These are phyloP conservation scores for Blomia tropicalis DNA, from an alignment of 2,888 invertebrate genomes.

Conservation along the genomic window DNA sequence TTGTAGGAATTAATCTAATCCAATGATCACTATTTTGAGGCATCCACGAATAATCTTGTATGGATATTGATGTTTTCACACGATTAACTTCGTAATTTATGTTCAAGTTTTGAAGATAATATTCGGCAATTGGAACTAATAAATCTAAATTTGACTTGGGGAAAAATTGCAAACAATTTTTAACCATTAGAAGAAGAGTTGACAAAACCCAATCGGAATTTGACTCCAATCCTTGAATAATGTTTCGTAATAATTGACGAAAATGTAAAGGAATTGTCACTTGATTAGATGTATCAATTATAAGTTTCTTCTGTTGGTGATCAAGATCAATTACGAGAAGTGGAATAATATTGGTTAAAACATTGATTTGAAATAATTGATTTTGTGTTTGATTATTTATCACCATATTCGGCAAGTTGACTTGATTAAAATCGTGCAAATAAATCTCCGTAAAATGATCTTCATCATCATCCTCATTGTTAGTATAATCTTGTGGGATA, in stretches of 20 bases:
- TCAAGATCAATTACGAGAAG: neutral
- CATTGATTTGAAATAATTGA: neutral
- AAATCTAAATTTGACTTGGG: slow-evolving; percentile 1
- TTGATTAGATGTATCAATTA: neutral
- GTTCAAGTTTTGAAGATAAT: neutral
- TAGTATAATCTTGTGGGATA: neutral
- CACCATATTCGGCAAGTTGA: neutral
- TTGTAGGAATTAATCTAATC: neutral
- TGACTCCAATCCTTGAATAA: neutral
- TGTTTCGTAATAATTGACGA: neutral
- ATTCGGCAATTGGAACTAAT: neutral
- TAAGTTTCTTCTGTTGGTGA: neutral
- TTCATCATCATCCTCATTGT: neutral
- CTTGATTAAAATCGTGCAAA: neutral
- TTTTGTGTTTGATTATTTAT: neutral
- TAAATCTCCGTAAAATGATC: neutral
- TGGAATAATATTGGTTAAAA: neutral
- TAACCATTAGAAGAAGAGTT: neutral
- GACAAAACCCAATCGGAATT: neutral
- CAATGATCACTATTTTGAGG: neutral
- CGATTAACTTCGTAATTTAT: neutral
- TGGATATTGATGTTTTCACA: neutral
- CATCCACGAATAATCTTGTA: neutral
- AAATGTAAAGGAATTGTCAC: neutral
- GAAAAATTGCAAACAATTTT: neutral